Percentiles rank a stretch among this genome's conserved stretches.
phyloP scores from a whole-genome alignment of 2,113 vertebrate species.

The Prinia subflava region DNA sequence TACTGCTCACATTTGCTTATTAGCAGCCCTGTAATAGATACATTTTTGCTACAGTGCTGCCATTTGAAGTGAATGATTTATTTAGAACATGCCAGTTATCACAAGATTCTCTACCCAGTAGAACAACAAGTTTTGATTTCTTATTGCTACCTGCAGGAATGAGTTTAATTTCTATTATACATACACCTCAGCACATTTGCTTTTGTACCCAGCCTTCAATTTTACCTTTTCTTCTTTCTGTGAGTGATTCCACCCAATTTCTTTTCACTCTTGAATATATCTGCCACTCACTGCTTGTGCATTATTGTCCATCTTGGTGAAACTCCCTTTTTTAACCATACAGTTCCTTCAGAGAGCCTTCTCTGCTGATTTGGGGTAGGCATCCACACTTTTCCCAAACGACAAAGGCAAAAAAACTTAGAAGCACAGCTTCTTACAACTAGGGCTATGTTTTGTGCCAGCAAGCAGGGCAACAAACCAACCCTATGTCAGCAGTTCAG shows the following conservation, averaged over 20 bases:
- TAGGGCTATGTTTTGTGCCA: background rate
- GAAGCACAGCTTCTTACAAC: background rate
- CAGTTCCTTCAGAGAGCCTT: background rate
- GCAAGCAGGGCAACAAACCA: background rate
- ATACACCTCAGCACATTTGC: background rate
- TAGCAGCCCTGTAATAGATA: background rate
- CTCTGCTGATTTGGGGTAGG: background rate
- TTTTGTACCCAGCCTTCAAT: background rate
- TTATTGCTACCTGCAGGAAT: background rate
- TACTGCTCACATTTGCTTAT: constrained; percentile 8
- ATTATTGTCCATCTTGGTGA: background rate
- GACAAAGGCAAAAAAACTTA: background rate
- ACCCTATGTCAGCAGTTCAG: background rate
- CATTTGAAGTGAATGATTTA: background rate
- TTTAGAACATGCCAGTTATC: background rate
- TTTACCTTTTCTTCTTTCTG: background rate
- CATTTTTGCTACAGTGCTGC: background rate
- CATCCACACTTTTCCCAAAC: background rate
- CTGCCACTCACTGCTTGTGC: background rate
- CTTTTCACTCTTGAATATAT: background rate
- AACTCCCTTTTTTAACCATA: background rate
- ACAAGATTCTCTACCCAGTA: background rate
- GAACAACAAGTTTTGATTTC: constrained; percentile 6
- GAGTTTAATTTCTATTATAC: background rate
- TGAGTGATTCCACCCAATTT: background rate